Conservation (phyloP, 2,888 invertebrate genomes). For the Listrodromus nycthemerus region DNA sequence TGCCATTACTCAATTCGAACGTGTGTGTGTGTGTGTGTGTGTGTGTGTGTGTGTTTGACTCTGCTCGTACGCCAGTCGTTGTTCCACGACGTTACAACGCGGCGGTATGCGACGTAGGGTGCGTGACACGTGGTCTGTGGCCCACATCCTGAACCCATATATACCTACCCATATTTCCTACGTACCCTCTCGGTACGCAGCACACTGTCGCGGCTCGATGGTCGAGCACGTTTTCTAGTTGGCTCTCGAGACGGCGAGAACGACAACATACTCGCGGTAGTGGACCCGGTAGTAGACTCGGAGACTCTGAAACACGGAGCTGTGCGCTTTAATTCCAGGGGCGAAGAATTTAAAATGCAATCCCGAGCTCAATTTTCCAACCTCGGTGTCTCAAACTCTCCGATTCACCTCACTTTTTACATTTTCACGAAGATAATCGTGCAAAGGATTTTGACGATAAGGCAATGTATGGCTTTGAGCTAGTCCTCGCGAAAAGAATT, state of each 20-base stretch:
- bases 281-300: no score
- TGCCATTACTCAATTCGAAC: constrained; percentile 66
- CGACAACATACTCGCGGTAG: constrained; percentile 22
- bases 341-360: constrained; percentile 1
- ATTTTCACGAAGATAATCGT: not conserved
- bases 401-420: not conserved
- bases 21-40: not conserved
- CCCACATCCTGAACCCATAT: constrained; percentile 60
- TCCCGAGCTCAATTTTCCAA: not conserved
- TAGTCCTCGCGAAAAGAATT: no score
- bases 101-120: constrained; percentile 48
- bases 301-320: constrained; percentile 15
- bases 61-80: no score
- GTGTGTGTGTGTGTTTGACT: not conserved
- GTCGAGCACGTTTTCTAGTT: constrained; percentile 48
- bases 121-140: constrained; percentile 68
- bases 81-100: constrained; percentile 56
- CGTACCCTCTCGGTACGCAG: constrained; percentile 9
- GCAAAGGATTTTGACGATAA: no score
- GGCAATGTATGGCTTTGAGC: no score
- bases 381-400: not conserved
- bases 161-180: constrained; percentile 27
- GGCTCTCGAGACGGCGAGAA: constrained; percentile 55
- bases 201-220: constrained; percentile 23
- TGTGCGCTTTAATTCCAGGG: constrained; percentile 9